These are phyloP conservation scores for Melanaphis sacchari DNA, from an alignment of 1,140 invertebrate genomes.

Conservation along the genomic window DNA sequence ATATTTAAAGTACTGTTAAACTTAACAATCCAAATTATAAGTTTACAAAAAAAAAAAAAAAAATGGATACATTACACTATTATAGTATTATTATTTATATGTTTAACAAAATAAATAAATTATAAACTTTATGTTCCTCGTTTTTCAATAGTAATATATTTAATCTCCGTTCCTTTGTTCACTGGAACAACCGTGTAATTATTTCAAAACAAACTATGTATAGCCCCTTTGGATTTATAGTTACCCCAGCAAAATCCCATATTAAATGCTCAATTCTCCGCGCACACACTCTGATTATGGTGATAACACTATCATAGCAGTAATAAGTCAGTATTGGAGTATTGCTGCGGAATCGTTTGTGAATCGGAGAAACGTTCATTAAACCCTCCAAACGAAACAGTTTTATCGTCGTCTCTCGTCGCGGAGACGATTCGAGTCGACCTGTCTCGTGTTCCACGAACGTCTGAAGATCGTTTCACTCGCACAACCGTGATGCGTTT, in stretches of 20 bases:
- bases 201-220: neutral
- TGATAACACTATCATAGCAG: neutral
- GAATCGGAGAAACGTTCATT: neutral
- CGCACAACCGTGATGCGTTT: neutral
- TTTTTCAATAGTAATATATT: neutral
- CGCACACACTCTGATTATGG: neutral
- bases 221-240: neutral
- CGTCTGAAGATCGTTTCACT: neutral
- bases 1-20: neutral
- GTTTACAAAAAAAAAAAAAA: no score
- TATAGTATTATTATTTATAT: neutral
- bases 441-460: neutral
- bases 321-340: neutral
- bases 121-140: neutral
- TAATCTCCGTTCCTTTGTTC: neutral
- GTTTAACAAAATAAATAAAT: neutral
- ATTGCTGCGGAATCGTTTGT: neutral
- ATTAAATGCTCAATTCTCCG: neutral
- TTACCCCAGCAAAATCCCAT: neutral
- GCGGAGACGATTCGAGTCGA: neutral
- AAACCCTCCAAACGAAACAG: neutral
- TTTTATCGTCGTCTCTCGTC: neutral
- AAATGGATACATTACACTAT: neutral
- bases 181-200: neutral
- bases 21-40: neutral